phyloP scores from a whole-genome alignment of 2,888 invertebrate genomes.

The Schizaphis graminum region DNA sequence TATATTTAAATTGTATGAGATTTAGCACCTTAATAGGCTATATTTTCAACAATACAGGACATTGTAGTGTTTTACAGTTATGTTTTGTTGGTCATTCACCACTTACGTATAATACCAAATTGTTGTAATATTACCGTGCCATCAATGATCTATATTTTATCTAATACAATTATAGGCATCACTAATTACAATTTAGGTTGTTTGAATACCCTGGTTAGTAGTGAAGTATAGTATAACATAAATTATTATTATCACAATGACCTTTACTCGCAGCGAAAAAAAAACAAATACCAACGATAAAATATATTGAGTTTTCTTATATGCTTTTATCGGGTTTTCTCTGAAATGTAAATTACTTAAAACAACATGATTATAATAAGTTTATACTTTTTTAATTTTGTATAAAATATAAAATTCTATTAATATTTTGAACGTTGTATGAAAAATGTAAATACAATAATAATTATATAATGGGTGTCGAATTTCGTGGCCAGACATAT shows the following conservation, averaged over 20 bases:
- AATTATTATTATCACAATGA: not conserved
- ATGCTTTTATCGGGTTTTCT: not conserved
- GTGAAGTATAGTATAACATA: not conserved
- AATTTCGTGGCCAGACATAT: not conserved
- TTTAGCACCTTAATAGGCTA: not conserved
- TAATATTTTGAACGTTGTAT: not conserved
- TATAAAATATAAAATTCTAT: not conserved
- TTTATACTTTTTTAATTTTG: not conserved
- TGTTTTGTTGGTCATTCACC: not conserved
- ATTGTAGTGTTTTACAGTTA: conserved; percentile 4
- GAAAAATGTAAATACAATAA: not conserved
- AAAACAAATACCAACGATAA: not conserved
- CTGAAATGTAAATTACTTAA: not conserved
- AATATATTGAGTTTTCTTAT: not conserved
- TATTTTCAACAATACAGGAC: not conserved
- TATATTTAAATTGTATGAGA: not conserved
- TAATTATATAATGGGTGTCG: not conserved
- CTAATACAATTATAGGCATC: not conserved
- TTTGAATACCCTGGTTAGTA: not conserved
- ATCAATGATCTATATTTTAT: conserved; percentile 4
- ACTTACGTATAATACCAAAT: not conserved
- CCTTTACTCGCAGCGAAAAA: not conserved
- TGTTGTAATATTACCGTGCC: not conserved
- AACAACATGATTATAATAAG: not conserved
- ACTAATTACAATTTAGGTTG: not conserved